Evolutionary conservation across 1,140 invertebrate genomes (phyloP), one percentile per base, ranked within the genome.

Genomic region (Lepidurus arcticus): DNA sequence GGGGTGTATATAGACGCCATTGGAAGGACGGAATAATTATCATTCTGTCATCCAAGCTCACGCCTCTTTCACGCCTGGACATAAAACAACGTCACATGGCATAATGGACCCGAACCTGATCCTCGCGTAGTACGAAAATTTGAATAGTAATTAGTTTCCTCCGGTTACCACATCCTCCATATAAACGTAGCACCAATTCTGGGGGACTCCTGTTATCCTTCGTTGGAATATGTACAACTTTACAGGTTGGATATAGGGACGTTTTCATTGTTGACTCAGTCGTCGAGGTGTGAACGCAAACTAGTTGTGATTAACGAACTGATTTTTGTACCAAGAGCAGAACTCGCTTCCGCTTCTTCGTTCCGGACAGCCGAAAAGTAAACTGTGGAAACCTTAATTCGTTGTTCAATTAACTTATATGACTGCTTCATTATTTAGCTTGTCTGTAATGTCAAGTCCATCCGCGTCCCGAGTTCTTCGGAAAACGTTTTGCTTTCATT

Each of bases 61-160:
- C 53, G 53, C 53, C 53, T 65, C 53, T 65, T 65, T 65, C 53
- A 65, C 53, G 53, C 53, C 53, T 21, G 53, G 53, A 65, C 21
- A 65, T 65, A 65, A 65, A 65, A 65, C 53, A 65, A 65, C 53
- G 53, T 65, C 53, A 65, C 53, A 65, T 65, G 13, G 21, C 13
- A 65, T 65, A 65, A 65, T 65, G 53, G 21, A 65, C 53, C 16
- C 53, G 53, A 65, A 65, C 53, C 53, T 21, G 13, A 65, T 65
- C 53, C 53, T 21, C 21, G 16, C 53, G 21, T 21, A 7, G 21
- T 65, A 65, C 9, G 53, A 65, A 65, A 65, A 65, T 65, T 65
- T 65, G 53, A 65, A 65, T 21, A 65, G 53, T 65, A 65, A 65
- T 65, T 65, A 65, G 53, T 65, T 65, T 65, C 16, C 53, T 65